These are phyloP conservation scores for Campylomormyrus numenius DNA, from an alignment of 2,113 vertebrate species.

Conservation along the genomic window DNA sequence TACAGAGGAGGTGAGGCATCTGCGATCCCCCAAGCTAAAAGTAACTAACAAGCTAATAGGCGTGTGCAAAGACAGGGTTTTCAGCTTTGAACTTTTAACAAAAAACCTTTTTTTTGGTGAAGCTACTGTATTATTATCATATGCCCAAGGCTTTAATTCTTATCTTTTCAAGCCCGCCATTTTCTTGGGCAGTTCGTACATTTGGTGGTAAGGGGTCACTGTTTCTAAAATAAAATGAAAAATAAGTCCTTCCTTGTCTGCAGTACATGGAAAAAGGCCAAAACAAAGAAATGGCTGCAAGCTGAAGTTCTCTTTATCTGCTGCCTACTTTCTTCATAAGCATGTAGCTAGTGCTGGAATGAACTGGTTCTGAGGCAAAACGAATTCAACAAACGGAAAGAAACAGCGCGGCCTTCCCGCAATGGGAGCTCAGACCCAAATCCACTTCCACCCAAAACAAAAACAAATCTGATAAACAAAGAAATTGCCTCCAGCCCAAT, in stretches of 20 bases:
- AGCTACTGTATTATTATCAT: not conserved
- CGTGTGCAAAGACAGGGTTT: not conserved
- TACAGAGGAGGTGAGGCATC: not conserved
- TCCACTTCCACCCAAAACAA: not conserved
- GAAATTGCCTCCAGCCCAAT: not conserved
- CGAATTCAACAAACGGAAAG: not conserved
- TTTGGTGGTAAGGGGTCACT: not conserved
- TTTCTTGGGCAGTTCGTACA: not conserved
- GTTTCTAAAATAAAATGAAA: not conserved
- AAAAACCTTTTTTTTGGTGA: not conserved
- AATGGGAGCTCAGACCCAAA: not conserved
- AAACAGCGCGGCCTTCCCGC: not conserved
- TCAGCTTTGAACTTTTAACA: not conserved
- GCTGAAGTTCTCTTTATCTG: not conserved
- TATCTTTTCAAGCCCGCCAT: not conserved
- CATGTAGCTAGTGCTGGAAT: not conserved
- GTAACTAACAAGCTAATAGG: slow-evolving; percentile 24
- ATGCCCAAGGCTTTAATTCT: not conserved
- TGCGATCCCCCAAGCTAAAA: slow-evolving; percentile 34
- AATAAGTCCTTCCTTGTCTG: not conserved
- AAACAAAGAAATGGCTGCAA: not conserved
- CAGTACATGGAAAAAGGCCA: not conserved
- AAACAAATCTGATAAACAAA: not conserved
- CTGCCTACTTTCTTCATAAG: not conserved
- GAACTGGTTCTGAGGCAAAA: not conserved